Evolutionary conservation across 2,113 vertebrate genomes (phyloP).

Genomic region (Muscicapa adusta): DNA sequence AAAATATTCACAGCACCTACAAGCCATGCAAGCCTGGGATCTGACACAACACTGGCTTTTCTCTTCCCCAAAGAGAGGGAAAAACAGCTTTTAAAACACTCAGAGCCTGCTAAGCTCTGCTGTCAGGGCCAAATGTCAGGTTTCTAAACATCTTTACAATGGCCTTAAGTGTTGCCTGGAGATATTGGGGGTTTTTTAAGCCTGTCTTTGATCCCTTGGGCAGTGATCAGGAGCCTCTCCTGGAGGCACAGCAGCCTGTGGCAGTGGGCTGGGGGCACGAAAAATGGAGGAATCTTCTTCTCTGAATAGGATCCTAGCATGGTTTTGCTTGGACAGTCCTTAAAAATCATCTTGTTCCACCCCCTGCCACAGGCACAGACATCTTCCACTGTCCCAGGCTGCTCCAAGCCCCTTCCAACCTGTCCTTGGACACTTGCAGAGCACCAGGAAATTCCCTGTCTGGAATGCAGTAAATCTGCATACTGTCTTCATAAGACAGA

Average conservation of each 20-base stretch:
- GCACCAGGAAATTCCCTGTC: not conserved
- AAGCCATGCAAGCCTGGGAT: not conserved
- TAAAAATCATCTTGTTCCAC: not conserved
- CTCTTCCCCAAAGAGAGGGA: not conserved
- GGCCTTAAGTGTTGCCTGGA: not conserved
- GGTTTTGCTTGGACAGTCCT: not conserved
- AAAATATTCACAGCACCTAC: not conserved
- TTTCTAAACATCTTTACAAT: not conserved
- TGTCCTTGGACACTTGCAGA: not conserved
- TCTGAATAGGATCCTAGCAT: not conserved
- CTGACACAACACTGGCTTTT: not conserved
- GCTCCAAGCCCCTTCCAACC: accelerated
- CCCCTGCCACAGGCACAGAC: not conserved
- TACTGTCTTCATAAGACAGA: not conserved
- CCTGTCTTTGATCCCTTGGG: not conserved
- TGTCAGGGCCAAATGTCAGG: not conserved
- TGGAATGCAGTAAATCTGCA: not conserved
- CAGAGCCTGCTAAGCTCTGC: not conserved
- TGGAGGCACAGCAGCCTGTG: not conserved
- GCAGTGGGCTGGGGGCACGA: accelerated
- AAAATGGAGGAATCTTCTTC: accelerated
- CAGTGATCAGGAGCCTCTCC: not conserved
- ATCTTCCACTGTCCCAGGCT: not conserved
- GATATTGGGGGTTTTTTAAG: not conserved
- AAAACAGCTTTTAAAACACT: not conserved